Base-by-base conservation (phyloP, 2,113 vertebrate genomes). In the Halcyon senegalensis region DNA sequence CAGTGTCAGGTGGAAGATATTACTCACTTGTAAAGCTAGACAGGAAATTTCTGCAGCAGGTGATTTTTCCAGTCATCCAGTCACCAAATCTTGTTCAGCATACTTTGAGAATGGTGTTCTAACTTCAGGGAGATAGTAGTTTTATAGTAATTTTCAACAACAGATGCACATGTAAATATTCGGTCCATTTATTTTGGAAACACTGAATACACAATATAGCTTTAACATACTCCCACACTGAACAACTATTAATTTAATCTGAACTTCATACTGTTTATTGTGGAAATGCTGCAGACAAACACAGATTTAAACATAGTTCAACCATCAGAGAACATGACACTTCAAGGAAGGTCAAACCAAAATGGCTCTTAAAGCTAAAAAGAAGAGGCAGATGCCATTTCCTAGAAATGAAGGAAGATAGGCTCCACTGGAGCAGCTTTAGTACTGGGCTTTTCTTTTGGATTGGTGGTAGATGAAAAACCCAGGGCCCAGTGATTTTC, bases 361-460 rank as follows among this genome's bases (percentile, higher is more conserved):
- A 94, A 79, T 9, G 75, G 77, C 77, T 94, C 77, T 75, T 86
- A 87, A 96, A 88, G 86, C 58, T 92, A 72, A 62, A 82, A 76
- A 93, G 64, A 39, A 78, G 64, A 91, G 84, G 93, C 90, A 95
- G 91, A 84, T 91, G 94, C 53, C 95, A 96, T 96, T 96, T 97
- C 97, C 96, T 84, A 96, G 95, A 96, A 97, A 97, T 96, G 96
- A 97, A 92, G 81, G 86, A 72, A 84, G 43, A 78, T 59, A 82
- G 91, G 90, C 90, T 97, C 94, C 96, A 94, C 95, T 88, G 95
- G 93, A 97, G 96, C 90, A 85, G 80, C 35, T 74, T 58, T 78
- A 72, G 41, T 87, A 73, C 89, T 84, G 73, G 48, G 63, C 72
- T 95, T 94, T 91, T 75, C 80, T 82, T 94, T 79, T 68, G 56